Conservation (phyloP, 2,888 invertebrate species). For the Microctonus aethiopoides region DNA sequence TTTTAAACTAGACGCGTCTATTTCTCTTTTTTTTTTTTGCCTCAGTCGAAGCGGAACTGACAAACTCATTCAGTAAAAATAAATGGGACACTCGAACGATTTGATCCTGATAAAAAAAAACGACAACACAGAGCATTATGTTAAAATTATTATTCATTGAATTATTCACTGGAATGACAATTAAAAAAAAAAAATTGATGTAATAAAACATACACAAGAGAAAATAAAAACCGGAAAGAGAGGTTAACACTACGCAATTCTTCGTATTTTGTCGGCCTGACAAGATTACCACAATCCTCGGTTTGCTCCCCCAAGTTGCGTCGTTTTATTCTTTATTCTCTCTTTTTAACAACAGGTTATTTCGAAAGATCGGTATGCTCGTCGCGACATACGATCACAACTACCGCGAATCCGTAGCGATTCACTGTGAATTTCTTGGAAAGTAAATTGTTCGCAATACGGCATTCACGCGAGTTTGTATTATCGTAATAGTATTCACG, state of each 20-base stretch:
- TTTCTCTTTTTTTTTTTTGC: too few species aligned
- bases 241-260: constrained; percentile 17
- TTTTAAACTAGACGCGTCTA: too few species aligned
- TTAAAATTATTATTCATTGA: too few species aligned
- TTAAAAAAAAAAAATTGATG: neutral
- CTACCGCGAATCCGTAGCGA: constrained; percentile 32
- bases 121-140: neutral
- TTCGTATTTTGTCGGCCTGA: constrained; percentile 16
- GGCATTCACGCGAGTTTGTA: neutral
- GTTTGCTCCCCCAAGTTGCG: neutral
- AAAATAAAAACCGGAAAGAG: neutral
- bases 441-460: constrained; percentile 35
- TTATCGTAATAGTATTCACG: constrained; percentile 15
- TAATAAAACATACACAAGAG: neutral
- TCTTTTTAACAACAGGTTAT: constrained; percentile 42
- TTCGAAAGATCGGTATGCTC: constrained; percentile 52
- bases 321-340: constrained; percentile 27
- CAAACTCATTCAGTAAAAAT: constrained; percentile 19
- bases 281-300: neutral
- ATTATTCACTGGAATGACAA: constrained; percentile 17
- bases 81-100: constrained; percentile 18
- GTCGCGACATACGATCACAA: constrained; percentile 36
- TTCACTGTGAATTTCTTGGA: constrained; percentile 31
- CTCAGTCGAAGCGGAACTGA: constrained; percentile 18
- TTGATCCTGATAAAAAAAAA: constrained; percentile 12